A percentile compares a stretch with the other conserved stretches of the same genome.
Conservation (phyloP, 2,113 vertebrate genomes). For the Hippocampus barbouri region DNA sequence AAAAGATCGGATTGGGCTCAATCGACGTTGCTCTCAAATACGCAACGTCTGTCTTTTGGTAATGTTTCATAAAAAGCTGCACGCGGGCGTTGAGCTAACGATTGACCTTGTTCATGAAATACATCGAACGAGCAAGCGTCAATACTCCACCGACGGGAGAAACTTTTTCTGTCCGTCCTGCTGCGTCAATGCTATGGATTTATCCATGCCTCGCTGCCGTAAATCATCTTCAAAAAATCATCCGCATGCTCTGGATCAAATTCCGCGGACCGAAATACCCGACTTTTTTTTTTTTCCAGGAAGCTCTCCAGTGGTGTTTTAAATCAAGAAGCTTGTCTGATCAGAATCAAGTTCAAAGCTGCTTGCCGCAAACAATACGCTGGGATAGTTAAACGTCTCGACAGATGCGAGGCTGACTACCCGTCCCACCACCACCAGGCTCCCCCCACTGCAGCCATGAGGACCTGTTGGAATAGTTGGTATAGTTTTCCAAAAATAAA, state of each 20-base stretch:
- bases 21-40: constrained; percentile 42
- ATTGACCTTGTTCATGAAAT: constrained; percentile 62
- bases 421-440: background rate
- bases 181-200: constrained; percentile 58
- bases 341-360: constrained; percentile 46
- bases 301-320: constrained; percentile 44
- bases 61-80: constrained; percentile 13
- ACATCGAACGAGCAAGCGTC: constrained; percentile 37
- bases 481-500: constrained; percentile 65
- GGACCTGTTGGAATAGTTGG: constrained; percentile 53
- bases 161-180: constrained; percentile 53
- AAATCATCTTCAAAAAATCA: constrained; percentile 51
- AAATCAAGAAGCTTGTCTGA: constrained; percentile 54
- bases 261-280: constrained; percentile 47
- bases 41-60: constrained; percentile 29
- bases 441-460: constrained; percentile 29
- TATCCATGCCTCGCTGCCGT: constrained; percentile 46
- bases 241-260: constrained; percentile 35
- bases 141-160: constrained; percentile 35
- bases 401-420: constrained; percentile 30
- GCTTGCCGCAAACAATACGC: constrained; percentile 29
- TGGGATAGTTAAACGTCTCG: constrained; percentile 22
- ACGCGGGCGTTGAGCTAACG: constrained; percentile 25
- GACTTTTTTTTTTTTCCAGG: constrained; percentile 33
- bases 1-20: constrained; percentile 60